Conservation (phyloP, 1,140 invertebrate genomes). For the Caenorhabditis brenneri region DNA sequence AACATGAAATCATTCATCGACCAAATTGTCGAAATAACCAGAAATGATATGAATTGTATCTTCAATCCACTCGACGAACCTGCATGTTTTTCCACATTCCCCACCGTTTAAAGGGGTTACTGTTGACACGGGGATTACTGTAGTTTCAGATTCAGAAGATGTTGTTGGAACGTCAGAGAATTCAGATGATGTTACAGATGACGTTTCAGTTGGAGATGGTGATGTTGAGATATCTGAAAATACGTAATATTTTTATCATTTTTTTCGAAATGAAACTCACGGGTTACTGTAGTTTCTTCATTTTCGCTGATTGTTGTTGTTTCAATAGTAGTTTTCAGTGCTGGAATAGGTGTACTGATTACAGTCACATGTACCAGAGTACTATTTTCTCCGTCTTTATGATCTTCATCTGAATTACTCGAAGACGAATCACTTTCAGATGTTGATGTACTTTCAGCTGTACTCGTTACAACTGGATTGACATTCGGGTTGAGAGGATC, state of each 20-base stretch:
- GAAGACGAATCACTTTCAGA: slow-evolving; percentile 29
- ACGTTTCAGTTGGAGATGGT: too few species aligned
- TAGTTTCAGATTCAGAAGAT: background rate
- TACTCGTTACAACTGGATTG: background rate
- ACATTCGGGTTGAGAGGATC: background rate
- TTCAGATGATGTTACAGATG: too few species aligned
- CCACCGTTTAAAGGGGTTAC: too few species aligned
- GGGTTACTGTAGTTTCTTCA: too few species aligned
- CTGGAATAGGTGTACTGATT: background rate
- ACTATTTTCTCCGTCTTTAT: slow-evolving; percentile 25
- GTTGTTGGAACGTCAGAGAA: background rate
- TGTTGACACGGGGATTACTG: background rate
- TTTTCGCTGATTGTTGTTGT: background rate
- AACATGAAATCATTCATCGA: background rate
- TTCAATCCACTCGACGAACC: slow-evolving; percentile 39
- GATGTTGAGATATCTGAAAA: too few species aligned
- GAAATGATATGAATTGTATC: slow-evolving; percentile 20
- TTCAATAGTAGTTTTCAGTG: background rate
- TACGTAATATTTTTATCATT: too few species aligned
- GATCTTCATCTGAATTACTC: slow-evolving; percentile 14
- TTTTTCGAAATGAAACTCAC: too few species aligned
- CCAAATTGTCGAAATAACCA: slow-evolving; percentile 9
- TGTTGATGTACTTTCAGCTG: background rate
- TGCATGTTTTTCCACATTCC: slow-evolving; percentile 23
- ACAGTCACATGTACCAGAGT: slow-evolving; percentile 1